Evolutionary conservation across 2,888 invertebrate species (phyloP).

Genomic region (Piscicola geometra): DNA sequence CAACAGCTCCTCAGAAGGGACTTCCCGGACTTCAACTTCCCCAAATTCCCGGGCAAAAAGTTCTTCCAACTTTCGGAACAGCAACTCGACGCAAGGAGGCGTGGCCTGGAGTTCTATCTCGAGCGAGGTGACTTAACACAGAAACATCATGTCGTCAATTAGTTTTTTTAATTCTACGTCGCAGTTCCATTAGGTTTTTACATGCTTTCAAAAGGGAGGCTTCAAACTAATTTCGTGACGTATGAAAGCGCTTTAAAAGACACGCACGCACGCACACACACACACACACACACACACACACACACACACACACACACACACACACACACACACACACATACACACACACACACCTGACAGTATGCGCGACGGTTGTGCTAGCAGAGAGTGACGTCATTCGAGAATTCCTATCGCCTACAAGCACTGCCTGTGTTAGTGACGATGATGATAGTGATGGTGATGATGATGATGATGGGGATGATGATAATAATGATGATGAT

Average conservation of each 20-base stretch:
- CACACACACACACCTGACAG: conserved; percentile 58
- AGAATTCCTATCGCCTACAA: conserved; percentile 88
- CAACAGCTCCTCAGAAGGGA: conserved; percentile 84
- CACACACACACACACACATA: too few relatives aligned
- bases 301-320: too few relatives aligned
- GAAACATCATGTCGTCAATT: not conserved
- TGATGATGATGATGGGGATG: too few relatives aligned
- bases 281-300: too few relatives aligned
- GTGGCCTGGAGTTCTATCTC: conserved; percentile 92
- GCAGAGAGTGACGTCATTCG: conserved; percentile 95
- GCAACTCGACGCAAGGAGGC: conserved; percentile 85
- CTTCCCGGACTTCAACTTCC: conserved; percentile 90
- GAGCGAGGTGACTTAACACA: conserved; percentile 66
- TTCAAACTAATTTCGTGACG: too few relatives aligned
- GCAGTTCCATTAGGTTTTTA: too few relatives aligned
- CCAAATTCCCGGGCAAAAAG: conserved; percentile 97
- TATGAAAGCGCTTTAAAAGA: not conserved
- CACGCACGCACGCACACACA: too few relatives aligned
- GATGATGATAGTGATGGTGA: too few relatives aligned
- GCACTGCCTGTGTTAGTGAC: conserved; percentile 57
- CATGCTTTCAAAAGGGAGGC: too few relatives aligned
- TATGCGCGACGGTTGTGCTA: conserved; percentile 93
- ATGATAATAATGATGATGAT: too few relatives aligned
- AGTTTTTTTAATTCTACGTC: too few relatives aligned
- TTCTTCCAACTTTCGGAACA: conserved; percentile 89